Percentiles rank a stretch among this genome's conserved stretches.
Evolutionary conservation across 1,140 invertebrate genomes (phyloP).

Genomic region (Drosophila lacertosa): DNA sequence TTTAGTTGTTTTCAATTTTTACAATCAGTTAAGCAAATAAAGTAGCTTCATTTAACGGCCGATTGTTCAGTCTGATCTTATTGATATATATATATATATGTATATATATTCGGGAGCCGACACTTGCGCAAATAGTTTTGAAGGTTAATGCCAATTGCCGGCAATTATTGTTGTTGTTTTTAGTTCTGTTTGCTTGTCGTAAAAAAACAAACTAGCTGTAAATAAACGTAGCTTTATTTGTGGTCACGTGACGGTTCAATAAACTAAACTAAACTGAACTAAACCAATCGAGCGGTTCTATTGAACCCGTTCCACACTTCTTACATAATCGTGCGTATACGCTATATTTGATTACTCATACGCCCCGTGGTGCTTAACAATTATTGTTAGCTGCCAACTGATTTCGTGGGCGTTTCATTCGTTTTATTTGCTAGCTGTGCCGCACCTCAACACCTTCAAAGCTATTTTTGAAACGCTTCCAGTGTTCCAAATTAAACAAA

Average conservation of each 20-base stretch:
- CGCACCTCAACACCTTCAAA: too few relatives aligned
- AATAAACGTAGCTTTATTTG: constrained; percentile 27
- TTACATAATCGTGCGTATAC: constrained; percentile 15
- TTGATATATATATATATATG: too few relatives aligned
- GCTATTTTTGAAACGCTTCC: too few relatives aligned
- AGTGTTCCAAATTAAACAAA: too few relatives aligned
- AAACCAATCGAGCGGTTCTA: not conserved
- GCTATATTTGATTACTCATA: constrained; percentile 18
- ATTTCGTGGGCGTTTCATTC: constrained; percentile 26
- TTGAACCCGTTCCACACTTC: not conserved
- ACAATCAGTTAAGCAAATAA: constrained; percentile 30
- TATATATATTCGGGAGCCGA: constrained; percentile 19
- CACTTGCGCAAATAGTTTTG: constrained; percentile 57
- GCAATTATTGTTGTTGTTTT: constrained; percentile 28
- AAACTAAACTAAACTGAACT: constrained; percentile 17
- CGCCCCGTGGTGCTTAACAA: constrained; percentile 11
- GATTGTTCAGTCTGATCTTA: constrained; percentile 40
- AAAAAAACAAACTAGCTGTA: constrained; percentile 24
- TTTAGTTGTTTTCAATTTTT: constrained; percentile 30
- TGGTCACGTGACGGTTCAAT: constrained; percentile 66
- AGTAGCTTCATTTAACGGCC: constrained; percentile 40
- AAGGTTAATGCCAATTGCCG: constrained; percentile 62
- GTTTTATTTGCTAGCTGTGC: too few relatives aligned
- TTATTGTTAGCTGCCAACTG: constrained; percentile 16
- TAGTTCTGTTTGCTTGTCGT: constrained; percentile 31